phyloP scores from a whole-genome alignment of 35 echinoderm and acorn worm species.

The Apostichopus californicus region DNA sequence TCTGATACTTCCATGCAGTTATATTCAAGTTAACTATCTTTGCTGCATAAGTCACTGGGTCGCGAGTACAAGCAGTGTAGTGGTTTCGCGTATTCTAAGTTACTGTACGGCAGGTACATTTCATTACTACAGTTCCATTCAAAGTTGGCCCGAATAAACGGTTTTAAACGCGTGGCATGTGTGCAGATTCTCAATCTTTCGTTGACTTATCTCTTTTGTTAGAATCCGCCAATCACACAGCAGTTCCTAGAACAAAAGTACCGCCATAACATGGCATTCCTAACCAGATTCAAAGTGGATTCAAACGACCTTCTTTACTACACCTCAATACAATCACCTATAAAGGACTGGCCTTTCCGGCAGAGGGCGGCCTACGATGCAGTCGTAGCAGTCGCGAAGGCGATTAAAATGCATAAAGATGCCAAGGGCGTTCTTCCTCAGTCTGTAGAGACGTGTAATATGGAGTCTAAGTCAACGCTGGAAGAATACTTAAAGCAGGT shows the following conservation, averaged over 20 bases:
- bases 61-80: too few species aligned
- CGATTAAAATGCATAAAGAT: constrained; percentile 35
- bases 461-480: background rate
- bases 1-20: too few species aligned
- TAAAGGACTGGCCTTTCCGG: constrained; percentile 68
- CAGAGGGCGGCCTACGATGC: constrained; percentile 75
- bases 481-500: constrained; percentile 33
- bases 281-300: constrained; percentile 77
- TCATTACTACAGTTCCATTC: too few species aligned
- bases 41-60: too few species aligned
- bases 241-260: constrained; percentile 70
- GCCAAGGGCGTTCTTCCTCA: constrained; percentile 15
- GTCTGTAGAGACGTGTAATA: constrained; percentile 12
- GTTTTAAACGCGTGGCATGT: too few species aligned
- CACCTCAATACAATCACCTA: constrained; percentile 47
- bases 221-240: constrained; percentile 56
- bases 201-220: background rate
- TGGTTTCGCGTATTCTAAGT: too few species aligned
- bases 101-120: too few species aligned
- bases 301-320: constrained; percentile 41
- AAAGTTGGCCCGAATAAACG: too few species aligned
- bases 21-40: too few species aligned
- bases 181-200: background rate
- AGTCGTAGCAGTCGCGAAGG: constrained; percentile 51
- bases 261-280: constrained; percentile 73